phyloP scores from a whole-genome alignment of 1,140 invertebrate species.

The Gryon sp. region DNA sequence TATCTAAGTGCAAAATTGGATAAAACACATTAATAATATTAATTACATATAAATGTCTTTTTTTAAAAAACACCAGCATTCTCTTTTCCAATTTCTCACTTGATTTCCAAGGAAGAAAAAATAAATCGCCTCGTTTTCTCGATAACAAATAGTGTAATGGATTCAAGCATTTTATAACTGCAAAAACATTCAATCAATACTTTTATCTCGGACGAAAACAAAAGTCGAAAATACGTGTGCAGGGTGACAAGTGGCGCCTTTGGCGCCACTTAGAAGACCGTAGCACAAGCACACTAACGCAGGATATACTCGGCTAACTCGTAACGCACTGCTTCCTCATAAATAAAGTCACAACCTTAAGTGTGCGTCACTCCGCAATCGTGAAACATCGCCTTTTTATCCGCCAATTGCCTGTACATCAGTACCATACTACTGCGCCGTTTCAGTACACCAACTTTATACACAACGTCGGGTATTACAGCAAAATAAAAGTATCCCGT shows the following conservation, averaged over 20 bases:
- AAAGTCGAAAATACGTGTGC: slow-evolving; percentile 51
- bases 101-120: too few species aligned
- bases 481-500: slow-evolving; percentile 38
- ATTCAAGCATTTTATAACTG: too few species aligned
- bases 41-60: too few species aligned
- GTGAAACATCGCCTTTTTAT: slow-evolving; percentile 59
- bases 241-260: slow-evolving; percentile 51
- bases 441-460: slow-evolving; percentile 30
- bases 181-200: slow-evolving; percentile 49
- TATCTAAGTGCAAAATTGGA: too few species aligned
- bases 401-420: slow-evolving; percentile 55
- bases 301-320: slow-evolving; percentile 34
- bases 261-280: slow-evolving; percentile 42
- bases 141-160: too few species aligned
- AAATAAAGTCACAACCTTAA: slow-evolving; percentile 54
- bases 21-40: too few species aligned
- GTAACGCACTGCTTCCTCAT: slow-evolving; percentile 50
- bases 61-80: too few species aligned
- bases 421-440: slow-evolving; percentile 25
- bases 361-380: slow-evolving; percentile 50
- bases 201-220: slow-evolving; percentile 49
- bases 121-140: too few species aligned
- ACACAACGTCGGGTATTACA: slow-evolving; percentile 3
- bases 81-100: too few species aligned
- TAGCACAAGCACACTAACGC: slow-evolving; percentile 25